Base-by-base conservation (phyloP, 2,888 invertebrate genomes). In the Rhyacophila evoluta region DNA sequence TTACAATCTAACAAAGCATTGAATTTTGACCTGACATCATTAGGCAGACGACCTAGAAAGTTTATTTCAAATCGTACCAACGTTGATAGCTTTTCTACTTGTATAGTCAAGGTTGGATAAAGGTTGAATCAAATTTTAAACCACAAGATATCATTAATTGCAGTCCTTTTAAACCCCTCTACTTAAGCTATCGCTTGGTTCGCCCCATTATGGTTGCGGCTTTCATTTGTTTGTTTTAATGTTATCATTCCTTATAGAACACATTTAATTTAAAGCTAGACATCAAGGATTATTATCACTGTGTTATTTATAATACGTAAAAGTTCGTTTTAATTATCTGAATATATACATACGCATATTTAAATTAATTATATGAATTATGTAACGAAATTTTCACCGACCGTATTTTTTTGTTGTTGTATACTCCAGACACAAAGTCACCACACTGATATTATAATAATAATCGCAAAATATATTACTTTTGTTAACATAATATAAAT, bases 91-190 rank as follows among this genome's bases (percentile, higher is more conserved):
- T 55, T 55, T 33, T 6, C 2, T 19, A 55, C n/a, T n/a, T n/a
- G 19, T 55, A 55, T 25, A 55, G 19, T 55, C 10, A 19, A 19
- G 55, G 55, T 39, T 19, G 55, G 19, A 55, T 55, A 25, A 55
- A 55, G 55, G 55, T 55, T 55, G 25, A 55, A 55, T 55, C 25
- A 19, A 55, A 55, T 19, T 55, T 55, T 55, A 19, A 12, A 55
- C 55, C 55, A 19, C 55, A 19, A 55, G 19, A 55, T 55, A 25
- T 55, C 55, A 55, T 55, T 55, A 55, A 55, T 55, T 55, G 55
- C 55, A 55, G 55, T 25, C 15, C 55, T 25, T 25, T 25, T 12
- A 3, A 55, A 1, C 55, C 19, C 6, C 41, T 15, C 19, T 19
- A 8, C 25, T 55, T 10, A 10, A 25, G 19, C 15, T 55, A 55